phyloP scores from a whole-genome alignment of 2,888 invertebrate species.

The Netelia virgata region DNA sequence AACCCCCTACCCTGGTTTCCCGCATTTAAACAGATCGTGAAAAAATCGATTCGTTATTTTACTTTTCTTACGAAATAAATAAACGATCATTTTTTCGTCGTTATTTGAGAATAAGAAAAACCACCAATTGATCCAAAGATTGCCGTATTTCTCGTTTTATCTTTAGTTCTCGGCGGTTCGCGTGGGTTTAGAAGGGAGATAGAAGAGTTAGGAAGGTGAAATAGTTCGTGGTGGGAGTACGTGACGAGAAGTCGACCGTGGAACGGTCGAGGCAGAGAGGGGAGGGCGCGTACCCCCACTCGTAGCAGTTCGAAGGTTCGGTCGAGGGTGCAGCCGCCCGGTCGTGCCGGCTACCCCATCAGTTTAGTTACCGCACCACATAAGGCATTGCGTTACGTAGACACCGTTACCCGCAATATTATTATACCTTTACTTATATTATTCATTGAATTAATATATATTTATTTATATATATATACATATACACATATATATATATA shows the following conservation, averaged over 20 bases:
- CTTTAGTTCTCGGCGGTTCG: neutral
- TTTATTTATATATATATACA: slow-evolving; percentile 34
- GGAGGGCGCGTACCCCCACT: slow-evolving; percentile 63
- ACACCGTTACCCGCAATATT: slow-evolving; percentile 84
- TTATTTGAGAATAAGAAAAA: neutral
- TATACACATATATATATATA: slow-evolving; percentile 31
- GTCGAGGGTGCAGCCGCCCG: slow-evolving; percentile 76
- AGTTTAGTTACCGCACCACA: slow-evolving; percentile 85
- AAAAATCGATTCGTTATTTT: neutral
- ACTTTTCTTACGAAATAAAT: neutral
- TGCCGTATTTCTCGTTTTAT: neutral
- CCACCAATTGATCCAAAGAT: neutral
- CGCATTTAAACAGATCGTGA: neutral
- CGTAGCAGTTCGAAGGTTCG: slow-evolving; percentile 24
- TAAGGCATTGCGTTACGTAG: slow-evolving; percentile 84
- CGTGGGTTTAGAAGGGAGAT: neutral
- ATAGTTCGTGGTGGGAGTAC: slow-evolving; percentile 23
- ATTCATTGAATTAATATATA: slow-evolving; percentile 69
- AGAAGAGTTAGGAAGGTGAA: neutral
- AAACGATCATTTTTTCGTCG: too few relatives aligned
- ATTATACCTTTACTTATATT: slow-evolving; percentile 80
- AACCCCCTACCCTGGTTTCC: slow-evolving; percentile 31
- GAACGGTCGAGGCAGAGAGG: slow-evolving; percentile 34
- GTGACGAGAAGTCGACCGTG: neutral
- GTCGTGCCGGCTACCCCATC: slow-evolving; percentile 76